A percentile compares a stretch with the other conserved stretches of the same genome.
These are phyloP conservation scores for Phylloscopus collybita DNA, from an alignment of 2,797 vertebrate species.

Conservation along the genomic window DNA sequence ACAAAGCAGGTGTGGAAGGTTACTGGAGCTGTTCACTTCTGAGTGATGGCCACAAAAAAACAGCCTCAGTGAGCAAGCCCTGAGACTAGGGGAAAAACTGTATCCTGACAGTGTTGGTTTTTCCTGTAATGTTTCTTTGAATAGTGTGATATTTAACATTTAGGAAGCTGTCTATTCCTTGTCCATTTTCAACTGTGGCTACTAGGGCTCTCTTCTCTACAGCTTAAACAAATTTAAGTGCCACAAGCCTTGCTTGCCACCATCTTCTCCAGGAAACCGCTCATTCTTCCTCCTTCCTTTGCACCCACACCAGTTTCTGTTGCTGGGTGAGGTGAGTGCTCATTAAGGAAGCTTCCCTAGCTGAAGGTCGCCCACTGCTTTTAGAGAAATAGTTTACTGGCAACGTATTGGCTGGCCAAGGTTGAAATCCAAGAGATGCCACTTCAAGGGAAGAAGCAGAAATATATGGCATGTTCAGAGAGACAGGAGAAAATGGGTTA, in stretches of 20 bases:
- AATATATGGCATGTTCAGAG: not conserved
- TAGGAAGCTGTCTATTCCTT: not conserved
- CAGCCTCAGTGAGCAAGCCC: not conserved
- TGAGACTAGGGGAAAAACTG: not conserved
- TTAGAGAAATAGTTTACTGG: not conserved
- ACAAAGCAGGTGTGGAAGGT: not conserved
- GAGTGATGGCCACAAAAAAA: not conserved
- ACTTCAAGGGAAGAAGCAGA: not conserved
- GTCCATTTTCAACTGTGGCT: not conserved
- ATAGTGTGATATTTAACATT: not conserved
- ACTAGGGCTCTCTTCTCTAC: not conserved
- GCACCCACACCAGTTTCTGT: not conserved
- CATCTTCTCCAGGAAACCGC: not conserved
- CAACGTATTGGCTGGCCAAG: not conserved
- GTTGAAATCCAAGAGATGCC: not conserved
- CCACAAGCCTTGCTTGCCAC: not conserved
- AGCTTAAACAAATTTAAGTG: not conserved
- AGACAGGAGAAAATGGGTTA: not conserved
- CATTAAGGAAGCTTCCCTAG: not conserved
- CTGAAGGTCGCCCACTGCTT: not conserved
- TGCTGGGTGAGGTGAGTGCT: fast-evolving
- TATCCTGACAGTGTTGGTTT: not conserved
- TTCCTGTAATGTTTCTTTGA: not conserved
- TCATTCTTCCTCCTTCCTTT: not conserved
- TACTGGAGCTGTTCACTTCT: not conserved